Evolutionary conservation across 1,140 invertebrate genomes (phyloP).

Genomic region (Formica exsecta): DNA sequence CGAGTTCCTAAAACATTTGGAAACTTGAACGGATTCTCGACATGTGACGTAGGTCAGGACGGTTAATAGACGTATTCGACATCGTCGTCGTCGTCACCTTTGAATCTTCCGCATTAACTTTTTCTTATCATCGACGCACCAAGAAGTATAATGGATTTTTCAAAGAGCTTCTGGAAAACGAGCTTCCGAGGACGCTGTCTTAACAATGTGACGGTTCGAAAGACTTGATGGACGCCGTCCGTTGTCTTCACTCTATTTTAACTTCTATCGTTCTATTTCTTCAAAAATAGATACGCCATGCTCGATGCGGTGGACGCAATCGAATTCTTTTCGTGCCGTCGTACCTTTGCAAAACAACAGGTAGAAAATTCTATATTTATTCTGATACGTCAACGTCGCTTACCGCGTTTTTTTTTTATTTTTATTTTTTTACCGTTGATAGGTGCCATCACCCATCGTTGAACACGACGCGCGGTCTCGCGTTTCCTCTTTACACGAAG

Average conservation of each 20-base stretch:
- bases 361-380: slow-evolving; percentile 45
- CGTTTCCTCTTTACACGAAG: slow-evolving; percentile 55
- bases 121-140: not conserved
- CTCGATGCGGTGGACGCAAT: not conserved
- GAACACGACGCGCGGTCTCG: slow-evolving; percentile 57
- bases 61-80: slow-evolving; percentile 27
- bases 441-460: slow-evolving; percentile 35
- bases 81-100: not conserved
- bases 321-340: not conserved
- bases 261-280: not conserved
- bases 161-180: not conserved
- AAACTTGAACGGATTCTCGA: slow-evolving; percentile 47
- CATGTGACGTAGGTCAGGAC: slow-evolving; percentile 30
- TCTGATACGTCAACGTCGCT: slow-evolving; percentile 50
- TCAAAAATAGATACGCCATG: not conserved
- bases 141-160: slow-evolving; percentile 3
- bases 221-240: not conserved
- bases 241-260: slow-evolving; percentile 23
- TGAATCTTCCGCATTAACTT: slow-evolving; percentile 4
- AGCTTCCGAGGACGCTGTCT: not conserved
- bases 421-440: slow-evolving; percentile 39
- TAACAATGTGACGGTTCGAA: slow-evolving; percentile 1
- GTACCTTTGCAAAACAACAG: slow-evolving; percentile 8
- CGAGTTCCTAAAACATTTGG: slow-evolving; percentile 15
- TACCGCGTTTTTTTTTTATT: slow-evolving; percentile 38